phyloP scores from a whole-genome alignment of 2,797 vertebrate species.

The Synaphobranchus kaupii region DNA sequence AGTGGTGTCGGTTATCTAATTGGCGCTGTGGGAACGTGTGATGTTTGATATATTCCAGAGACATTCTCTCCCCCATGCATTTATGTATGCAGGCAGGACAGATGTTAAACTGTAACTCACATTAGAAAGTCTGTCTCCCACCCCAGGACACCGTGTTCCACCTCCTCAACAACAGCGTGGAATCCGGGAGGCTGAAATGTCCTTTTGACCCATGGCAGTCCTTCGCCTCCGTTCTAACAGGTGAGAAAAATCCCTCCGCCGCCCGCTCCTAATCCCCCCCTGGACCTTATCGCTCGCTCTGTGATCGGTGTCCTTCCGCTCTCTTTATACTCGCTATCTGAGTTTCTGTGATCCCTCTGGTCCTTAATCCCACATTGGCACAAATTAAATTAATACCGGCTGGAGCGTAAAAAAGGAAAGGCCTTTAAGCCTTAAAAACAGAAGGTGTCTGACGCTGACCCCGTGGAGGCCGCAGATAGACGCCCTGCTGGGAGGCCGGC shows the following conservation, averaged over 20 bases:
- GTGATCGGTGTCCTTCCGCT: background rate
- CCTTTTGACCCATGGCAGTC: constrained; percentile 93
- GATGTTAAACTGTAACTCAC: background rate
- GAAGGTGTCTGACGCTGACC: too few relatives aligned
- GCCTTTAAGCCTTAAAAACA: background rate
- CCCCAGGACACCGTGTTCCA: constrained; percentile 82
- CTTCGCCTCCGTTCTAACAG: constrained; percentile 92
- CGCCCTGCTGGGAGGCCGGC: too few relatives aligned
- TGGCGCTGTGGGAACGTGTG: background rate
- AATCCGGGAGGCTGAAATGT: constrained; percentile 94
- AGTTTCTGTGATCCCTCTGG: background rate
- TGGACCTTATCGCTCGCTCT: background rate
- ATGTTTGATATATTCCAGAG: background rate
- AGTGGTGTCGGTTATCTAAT: background rate
- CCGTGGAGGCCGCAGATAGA: too few relatives aligned
- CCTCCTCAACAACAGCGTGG: constrained; percentile 78
- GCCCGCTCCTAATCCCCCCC: background rate
- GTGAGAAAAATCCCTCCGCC: constrained; percentile 67
- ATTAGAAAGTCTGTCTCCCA: background rate
- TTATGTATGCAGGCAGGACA: background rate
- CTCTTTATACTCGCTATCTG: too few relatives aligned
- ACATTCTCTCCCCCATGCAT: background rate
- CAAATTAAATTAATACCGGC: background rate
- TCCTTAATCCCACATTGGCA: background rate
- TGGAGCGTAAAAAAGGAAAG: background rate